Evolutionary conservation across 2,797 vertebrate genomes (phyloP), one percentile per base, ranked within the genome.

Genomic region (Prionace glauca): DNA sequence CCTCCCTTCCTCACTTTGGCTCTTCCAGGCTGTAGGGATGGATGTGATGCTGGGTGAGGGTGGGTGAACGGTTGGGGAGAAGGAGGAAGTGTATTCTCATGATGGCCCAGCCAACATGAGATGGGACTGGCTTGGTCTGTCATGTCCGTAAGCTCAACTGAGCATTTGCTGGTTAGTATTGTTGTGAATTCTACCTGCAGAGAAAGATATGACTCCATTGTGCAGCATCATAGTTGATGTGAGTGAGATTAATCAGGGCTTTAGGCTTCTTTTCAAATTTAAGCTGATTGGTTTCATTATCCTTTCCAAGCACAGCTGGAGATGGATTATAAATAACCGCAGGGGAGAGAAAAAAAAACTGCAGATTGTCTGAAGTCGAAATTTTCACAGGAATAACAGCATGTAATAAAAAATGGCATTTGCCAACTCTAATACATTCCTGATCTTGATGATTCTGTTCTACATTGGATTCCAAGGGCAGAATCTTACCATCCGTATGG

Each of bases 281-380:
- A 56, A 88, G 29, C 26, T 88, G 86, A 32, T 88, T 88, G 50
- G 88, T 32, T 91, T 91, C 88, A 91, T 32, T 62, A 65, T 91
- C 32, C 26, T 90, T 65, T 62, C 86, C 88, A 8, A 91, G 29
- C 88, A 29, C 32, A 12, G 32, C 29, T 91, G 88, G 79, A 84
- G 36, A 84, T 9, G 14, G 29, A 65, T 62, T 12, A 91, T 65
- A 62, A 32, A 91, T 56, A 88, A 8, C 60, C 14, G 60, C 56
- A 11, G 32, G 60, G 88, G 56, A n/a, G 16, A 16, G 74, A 36
- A 65, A n/a, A n/a, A 7, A 91, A 91, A 91, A 77, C 72, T 62
- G 60, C 56, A 65, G 26, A 91, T 60, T 62, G 29, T 62, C 50
- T 65, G 87, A 32, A n/a, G 56, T 4, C 5, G 45, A 87, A 65